These are phyloP conservation scores for Osmerus eperlanus DNA, from an alignment of 2,113 vertebrate genomes.

Conservation along the genomic window DNA sequence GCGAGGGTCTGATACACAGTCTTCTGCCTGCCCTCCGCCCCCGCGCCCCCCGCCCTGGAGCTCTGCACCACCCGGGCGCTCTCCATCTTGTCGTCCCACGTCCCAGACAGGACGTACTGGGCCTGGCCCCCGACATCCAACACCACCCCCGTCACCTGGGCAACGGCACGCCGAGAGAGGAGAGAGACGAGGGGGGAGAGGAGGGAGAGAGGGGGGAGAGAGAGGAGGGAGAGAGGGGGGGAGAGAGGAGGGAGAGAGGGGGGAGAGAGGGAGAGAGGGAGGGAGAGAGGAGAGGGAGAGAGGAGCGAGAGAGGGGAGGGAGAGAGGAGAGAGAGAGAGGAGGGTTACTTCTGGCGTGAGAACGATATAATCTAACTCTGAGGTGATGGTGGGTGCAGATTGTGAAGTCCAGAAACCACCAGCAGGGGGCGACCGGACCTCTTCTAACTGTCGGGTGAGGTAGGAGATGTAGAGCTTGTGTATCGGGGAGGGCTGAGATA, in stretches of 20 bases:
- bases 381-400: no score
- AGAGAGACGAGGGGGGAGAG: background rate
- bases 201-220: conserved; percentile 1
- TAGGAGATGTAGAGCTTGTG: no score
- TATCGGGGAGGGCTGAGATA: no score
- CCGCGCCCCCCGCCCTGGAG: conserved; percentile 78
- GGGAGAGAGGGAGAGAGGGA: background rate
- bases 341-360: no score
- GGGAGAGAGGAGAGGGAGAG: background rate
- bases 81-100: conserved; percentile 97
- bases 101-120: conserved; percentile 93
- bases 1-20: conserved; percentile 93
- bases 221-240: background rate
- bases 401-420: no score
- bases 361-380: no score
- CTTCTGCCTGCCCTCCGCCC: conserved; percentile 89
- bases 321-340: no score
- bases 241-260: background rate
- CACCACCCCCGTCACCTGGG: conserved; percentile 92
- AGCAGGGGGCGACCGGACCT: no score
- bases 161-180: background rate
- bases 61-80: conserved; percentile 92
- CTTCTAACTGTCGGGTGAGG: no score
- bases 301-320: no score
- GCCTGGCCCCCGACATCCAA: conserved; percentile 79